Evolutionary conservation across 1,140 invertebrate species (phyloP), one percentile per base, ranked within the genome.

Genomic region (Aricia agestis): DNA sequence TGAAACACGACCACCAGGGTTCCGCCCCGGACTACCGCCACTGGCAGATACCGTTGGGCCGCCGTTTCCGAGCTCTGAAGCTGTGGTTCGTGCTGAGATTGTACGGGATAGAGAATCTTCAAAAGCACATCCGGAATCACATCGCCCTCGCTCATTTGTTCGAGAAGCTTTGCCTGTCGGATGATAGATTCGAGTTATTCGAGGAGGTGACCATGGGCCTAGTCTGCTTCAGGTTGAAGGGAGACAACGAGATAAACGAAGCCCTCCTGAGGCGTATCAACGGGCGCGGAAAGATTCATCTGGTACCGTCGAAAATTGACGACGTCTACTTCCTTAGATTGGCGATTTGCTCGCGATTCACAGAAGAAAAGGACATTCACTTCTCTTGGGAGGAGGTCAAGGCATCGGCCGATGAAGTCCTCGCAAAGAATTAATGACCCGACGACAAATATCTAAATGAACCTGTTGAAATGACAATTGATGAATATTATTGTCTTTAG

Each of bases 1-100:
- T 98, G 63, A 97, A 97, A 85, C 97, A 98, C 84, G 96, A 97
- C 73, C 96, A 96, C 89, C 96, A 97, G 92, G 97, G 97, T 45
- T 95, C 95, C 1, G 97, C 96, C 0, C 97, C 98, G 0, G 98
- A 98, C 84, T 98, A 98, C 84, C 95, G 98, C 92, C 98, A 99
- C 83, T 99, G 98, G 97, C 98, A 99, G 93, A 99, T 99, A 76
- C 98, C 98, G 6, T 91, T 99, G 3, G 98, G 98, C 0, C 93
- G 99, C 72, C 93, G 98, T 78, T 99, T 99, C 88, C 94, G 98
- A 70, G 95, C 98, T 0, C 90, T 99, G 11, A 99, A 99, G 86
- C 87, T 99, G 5, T 99, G 98, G 99, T 99, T 99, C 82, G 98
- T 99, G 0, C 84, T 99, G 70, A 93, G 98, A 67, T 92, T 98